Evolutionary conservation across 1,140 invertebrate genomes (phyloP).

Genomic region (Procambarus clarkii): DNA sequence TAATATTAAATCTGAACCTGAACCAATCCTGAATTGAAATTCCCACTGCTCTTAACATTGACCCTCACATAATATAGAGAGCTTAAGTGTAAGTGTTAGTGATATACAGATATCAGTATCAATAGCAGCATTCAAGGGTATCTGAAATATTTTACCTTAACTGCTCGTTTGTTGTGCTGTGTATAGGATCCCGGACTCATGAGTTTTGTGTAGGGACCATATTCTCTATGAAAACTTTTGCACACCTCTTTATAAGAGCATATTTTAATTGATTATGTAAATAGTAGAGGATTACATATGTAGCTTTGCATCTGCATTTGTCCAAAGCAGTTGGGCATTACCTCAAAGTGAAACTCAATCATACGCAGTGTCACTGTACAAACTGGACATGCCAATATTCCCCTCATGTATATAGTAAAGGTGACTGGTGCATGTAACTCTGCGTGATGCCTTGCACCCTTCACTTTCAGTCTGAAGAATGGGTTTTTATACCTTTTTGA

Average conservation of each 20-base stretch:
- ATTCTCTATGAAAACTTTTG: constrained; percentile 56
- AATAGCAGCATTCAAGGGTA: background rate
- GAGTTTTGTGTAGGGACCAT: constrained; percentile 59
- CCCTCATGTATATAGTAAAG: constrained; percentile 51
- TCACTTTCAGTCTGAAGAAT: constrained; percentile 41
- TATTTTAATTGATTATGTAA: constrained; percentile 60
- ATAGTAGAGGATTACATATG: constrained; percentile 51
- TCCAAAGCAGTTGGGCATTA: constrained; percentile 63
- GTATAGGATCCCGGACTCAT: constrained; percentile 28
- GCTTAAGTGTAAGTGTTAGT: constrained; percentile 1
- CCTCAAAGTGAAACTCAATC: constrained; percentile 67
- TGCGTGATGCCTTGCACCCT: constrained; percentile 61
- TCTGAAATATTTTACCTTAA: constrained; percentile 13
- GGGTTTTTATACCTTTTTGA: constrained; percentile 59
- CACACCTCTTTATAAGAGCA: constrained; percentile 57
- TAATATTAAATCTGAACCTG: constrained; percentile 58
- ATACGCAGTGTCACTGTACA: constrained; percentile 64
- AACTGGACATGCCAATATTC: constrained; percentile 64
- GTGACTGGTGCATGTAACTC: constrained; percentile 56
- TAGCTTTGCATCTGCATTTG: constrained; percentile 65
- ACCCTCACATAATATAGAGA: background rate
- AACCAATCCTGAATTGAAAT: constrained; percentile 60
- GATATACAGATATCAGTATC: no score
- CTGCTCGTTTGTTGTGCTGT: constrained; percentile 45
- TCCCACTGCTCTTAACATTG: background rate